These are phyloP conservation scores for Acrocera orbiculus DNA, from an alignment of 2,888 invertebrate species.

Conservation along the genomic window DNA sequence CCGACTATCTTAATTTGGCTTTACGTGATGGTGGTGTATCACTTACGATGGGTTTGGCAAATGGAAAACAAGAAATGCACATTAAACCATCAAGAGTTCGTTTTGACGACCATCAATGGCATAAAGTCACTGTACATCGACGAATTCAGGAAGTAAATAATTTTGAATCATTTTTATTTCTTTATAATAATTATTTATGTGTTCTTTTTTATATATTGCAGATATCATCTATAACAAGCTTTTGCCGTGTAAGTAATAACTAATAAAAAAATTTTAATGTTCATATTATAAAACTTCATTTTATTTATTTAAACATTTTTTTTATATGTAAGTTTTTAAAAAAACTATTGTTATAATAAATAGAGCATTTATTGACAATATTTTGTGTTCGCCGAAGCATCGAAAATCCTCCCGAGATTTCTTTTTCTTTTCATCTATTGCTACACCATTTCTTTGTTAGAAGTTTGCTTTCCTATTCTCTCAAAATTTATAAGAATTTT, in stretches of 20 bases:
- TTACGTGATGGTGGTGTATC: constrained; percentile 78
- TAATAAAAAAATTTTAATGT: too few species aligned
- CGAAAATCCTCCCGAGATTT: too few species aligned
- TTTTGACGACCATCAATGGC: constrained; percentile 95
- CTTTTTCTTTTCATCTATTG: too few species aligned
- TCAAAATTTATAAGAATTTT: too few species aligned
- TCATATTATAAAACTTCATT: too few species aligned
- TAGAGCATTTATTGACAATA: too few species aligned
- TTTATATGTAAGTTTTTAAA: too few species aligned
- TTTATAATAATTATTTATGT: neutral
- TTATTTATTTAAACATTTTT: too few species aligned
- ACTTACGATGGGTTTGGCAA: constrained; percentile 76
- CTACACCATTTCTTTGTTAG: too few species aligned
- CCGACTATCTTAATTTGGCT: constrained; percentile 76
- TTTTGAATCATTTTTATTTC: neutral
- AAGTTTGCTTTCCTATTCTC: too few species aligned
- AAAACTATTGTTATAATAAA: too few species aligned
- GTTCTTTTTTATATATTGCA: constrained; percentile 33
- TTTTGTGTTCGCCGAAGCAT: too few species aligned
- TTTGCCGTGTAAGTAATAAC: constrained; percentile 55
- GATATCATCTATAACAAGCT: constrained; percentile 74
- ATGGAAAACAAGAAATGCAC: constrained; percentile 76
- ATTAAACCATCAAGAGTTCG: constrained; percentile 75
- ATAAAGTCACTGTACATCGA: constrained; percentile 75
- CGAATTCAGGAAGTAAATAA: constrained; percentile 68